Evolutionary conservation across 2,888 invertebrate genomes (phyloP).

Genomic region (Sesamia inferens): DNA sequence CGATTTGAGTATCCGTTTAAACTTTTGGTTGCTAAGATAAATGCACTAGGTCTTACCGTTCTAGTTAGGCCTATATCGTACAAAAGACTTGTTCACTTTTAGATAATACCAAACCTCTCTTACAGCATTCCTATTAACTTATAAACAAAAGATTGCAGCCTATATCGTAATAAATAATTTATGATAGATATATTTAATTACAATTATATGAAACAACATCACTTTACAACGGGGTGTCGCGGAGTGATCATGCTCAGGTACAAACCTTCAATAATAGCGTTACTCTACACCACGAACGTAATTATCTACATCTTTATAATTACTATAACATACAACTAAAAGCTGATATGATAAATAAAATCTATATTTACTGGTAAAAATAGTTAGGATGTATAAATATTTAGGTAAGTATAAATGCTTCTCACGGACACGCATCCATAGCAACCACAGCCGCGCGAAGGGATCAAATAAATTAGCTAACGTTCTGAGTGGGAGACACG

Average conservation of each 20-base stretch:
- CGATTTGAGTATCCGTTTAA: neutral
- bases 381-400: constrained; percentile 77
- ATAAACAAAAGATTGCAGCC: constrained; percentile 38
- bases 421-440: constrained; percentile 62
- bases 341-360: constrained; percentile 87
- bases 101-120: constrained; percentile 37
- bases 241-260: constrained; percentile 76
- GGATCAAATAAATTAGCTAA: constrained; percentile 76
- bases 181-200: constrained; percentile 62
- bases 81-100: neutral
- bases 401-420: constrained; percentile 80
- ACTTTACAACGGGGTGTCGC: constrained; percentile 60
- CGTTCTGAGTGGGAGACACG: constrained; percentile 66
- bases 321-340: constrained; percentile 81
- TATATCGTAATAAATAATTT: constrained; percentile 64
- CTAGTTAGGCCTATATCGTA: constrained; percentile 61
- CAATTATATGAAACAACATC: constrained; percentile 62
- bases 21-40: neutral
- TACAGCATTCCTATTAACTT: constrained; percentile 66
- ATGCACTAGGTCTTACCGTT: constrained; percentile 1
- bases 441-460: constrained; percentile 64
- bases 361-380: constrained; percentile 84
- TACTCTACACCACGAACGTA: constrained; percentile 70
- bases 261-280: constrained; percentile 74
- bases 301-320: constrained; percentile 79